phyloP scores from a whole-genome alignment of 1,140 invertebrate species.

The Papilio helenus region DNA sequence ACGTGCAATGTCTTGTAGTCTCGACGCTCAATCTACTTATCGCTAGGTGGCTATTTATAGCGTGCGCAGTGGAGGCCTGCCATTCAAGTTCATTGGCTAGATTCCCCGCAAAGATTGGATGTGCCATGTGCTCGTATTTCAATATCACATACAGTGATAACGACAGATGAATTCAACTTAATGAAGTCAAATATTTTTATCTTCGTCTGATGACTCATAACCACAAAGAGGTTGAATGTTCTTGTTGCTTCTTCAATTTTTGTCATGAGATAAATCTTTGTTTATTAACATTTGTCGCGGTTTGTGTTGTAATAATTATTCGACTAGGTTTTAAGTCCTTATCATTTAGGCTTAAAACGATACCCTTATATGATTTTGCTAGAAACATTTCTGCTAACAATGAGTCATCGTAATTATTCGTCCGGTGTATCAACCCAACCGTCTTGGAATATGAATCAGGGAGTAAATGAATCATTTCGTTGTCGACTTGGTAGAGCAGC shows the following conservation, averaged over 20 bases:
- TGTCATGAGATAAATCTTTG: neutral
- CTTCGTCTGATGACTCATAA: neutral
- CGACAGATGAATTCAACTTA: constrained; percentile 32
- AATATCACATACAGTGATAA: constrained; percentile 25
- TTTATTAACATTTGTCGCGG: neutral
- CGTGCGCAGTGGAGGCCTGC: constrained; percentile 69
- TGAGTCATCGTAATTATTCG: constrained; percentile 5
- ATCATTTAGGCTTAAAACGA: neutral
- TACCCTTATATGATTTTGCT: constrained; percentile 1
- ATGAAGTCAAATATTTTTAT: constrained; percentile 27
- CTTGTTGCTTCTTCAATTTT: neutral
- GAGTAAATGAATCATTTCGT: constrained; percentile 20
- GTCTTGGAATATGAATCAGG: constrained; percentile 27
- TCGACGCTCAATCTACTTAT: constrained; percentile 47
- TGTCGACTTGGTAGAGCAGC: constrained; percentile 17
- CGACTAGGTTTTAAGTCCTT: neutral
- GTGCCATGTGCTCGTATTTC: constrained; percentile 43
- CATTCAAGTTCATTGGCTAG: constrained; percentile 78
- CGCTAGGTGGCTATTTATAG: constrained; percentile 60
- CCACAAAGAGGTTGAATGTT: neutral
- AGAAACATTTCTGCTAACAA: neutral
- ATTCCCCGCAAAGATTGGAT: constrained; percentile 69
- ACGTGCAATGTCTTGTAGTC: constrained; percentile 33
- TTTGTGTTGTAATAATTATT: neutral
- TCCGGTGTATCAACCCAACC: neutral